Percentiles rank a stretch among this genome's conserved stretches.
Evolutionary conservation across 2,888 invertebrate species (phyloP).

Genomic region (Heteromurus nitidus): DNA sequence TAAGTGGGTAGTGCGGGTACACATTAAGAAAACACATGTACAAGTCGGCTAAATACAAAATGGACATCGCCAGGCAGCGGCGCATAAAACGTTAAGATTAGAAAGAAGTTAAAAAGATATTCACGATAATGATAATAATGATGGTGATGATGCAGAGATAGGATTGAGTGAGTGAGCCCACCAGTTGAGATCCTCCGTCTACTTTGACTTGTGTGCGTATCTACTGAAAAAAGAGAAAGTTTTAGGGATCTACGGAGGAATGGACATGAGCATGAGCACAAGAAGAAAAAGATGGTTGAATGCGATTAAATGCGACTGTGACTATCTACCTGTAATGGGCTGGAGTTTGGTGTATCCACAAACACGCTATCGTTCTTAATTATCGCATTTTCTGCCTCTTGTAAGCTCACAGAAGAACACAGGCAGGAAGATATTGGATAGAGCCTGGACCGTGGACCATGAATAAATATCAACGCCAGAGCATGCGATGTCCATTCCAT

Average conservation of each 20-base stretch:
- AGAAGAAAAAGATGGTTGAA: conserved; percentile 6
- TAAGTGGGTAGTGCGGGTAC: no score
- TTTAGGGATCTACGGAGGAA: neutral
- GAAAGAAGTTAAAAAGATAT: conserved; percentile 5
- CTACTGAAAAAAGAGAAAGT: neutral
- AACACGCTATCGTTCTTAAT: conserved; percentile 36
- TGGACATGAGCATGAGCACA: conserved; percentile 1
- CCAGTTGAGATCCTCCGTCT: conserved; percentile 38
- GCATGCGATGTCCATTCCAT: conserved; percentile 32
- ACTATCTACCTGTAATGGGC: no score
- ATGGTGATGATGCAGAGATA: conserved; percentile 51
- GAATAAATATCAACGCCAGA: no score
- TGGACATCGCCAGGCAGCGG: no score
- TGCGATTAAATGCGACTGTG: conserved; percentile 11
- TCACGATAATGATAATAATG: conserved; percentile 46
- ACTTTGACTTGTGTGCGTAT: neutral
- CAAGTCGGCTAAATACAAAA: conserved; percentile 67
- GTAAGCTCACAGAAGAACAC: conserved; percentile 24
- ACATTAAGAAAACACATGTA: conserved; percentile 67
- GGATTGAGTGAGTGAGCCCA: conserved; percentile 58
- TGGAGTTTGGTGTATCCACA: neutral
- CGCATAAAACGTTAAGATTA: neutral
- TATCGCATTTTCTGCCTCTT: conserved; percentile 39
- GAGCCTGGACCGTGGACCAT: neutral
- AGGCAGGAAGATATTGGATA: neutral